Percentiles rank a stretch among this genome's conserved stretches.
phyloP scores from a whole-genome alignment of 2,888 invertebrate species.

The Tridacna crocea region DNA sequence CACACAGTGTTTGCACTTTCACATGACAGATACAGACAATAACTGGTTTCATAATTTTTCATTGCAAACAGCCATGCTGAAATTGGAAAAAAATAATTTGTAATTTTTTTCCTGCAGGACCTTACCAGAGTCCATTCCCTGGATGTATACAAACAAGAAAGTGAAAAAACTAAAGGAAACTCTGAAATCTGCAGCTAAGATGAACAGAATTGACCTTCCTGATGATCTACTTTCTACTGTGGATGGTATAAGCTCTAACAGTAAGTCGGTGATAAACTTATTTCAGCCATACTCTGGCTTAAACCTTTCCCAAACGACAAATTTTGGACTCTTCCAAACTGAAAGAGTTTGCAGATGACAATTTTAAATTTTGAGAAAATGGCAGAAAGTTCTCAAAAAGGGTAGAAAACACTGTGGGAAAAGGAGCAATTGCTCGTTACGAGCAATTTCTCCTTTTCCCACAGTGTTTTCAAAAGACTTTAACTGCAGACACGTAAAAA shows the following conservation, averaged over 20 bases:
- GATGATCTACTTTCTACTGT: conserved; percentile 25
- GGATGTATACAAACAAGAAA: conserved; percentile 73
- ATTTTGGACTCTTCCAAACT: no score
- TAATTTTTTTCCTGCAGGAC: conserved; percentile 63
- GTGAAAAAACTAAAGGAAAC: conserved; percentile 57
- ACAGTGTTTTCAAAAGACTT: no score
- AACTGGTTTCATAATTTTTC: background rate
- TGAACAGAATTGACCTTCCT: conserved; percentile 62
- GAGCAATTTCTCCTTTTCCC: no score
- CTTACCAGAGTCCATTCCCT: conserved; percentile 77
- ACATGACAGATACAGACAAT: background rate
- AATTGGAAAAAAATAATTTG: background rate
- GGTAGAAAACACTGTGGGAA: no score
- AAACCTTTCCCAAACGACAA: background rate
- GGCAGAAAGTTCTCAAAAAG: no score
- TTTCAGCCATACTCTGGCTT: no score
- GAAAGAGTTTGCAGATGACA: no score
- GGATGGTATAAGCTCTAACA: conserved; percentile 2
- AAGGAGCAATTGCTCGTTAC: no score
- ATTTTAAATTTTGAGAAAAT: no score
- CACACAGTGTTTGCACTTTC: background rate
- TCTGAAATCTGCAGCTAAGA: conserved; percentile 62
- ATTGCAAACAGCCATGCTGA: no score
- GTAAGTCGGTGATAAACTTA: conserved; percentile 2
- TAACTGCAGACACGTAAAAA: no score